Evolutionary conservation across 2,888 invertebrate species (phyloP), one percentile per base, ranked within the genome.

Genomic region (Ectemnius cavifrons): DNA sequence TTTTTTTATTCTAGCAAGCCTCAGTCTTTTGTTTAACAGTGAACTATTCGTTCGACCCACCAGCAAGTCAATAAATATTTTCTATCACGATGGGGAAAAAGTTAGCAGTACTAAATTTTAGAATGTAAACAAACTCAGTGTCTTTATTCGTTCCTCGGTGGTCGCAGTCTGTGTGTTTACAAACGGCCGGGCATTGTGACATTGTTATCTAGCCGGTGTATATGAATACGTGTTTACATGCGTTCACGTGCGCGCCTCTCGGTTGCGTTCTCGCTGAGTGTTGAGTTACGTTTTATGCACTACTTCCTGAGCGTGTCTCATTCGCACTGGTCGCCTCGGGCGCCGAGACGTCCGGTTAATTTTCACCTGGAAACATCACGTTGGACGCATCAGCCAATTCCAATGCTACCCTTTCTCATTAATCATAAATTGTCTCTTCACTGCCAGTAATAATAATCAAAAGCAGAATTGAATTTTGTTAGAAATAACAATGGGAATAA

Each of bases 241-340:
- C 8, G 8, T 11, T 37, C 37, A 37, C 37, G 37, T 37, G 37
- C 37, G 28, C 2, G 3, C 3, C 23, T 23, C 37, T 6, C 37
- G 37, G 37, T 37, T 11, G 23, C 37, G 27, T 27, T 20, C 16
- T 23, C 14, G 4, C 14, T 14, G 27, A 18, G 58, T 58, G 18
- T 27, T 18, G 58, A 58, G 58, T 58, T 58, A 58, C 56, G 62
- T 67, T 71, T 71, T 71, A 71, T 57, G 67, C 62, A 16, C 67
- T 57, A 71, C 18, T 62, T 71, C 57, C 61, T 47, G 27, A 11
- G 28, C 20, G 14, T 13, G 60, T 45, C 20, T 52, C 37, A 1
- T 37, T 37, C 37, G 37, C 37, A 8, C 0, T 6, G 8, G 6
- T 11, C 63, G 56, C 57, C 28, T 16, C 63, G 69, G 37, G 58